These are phyloP conservation scores for Tolmerus cingulatus DNA, from an alignment of 2,888 invertebrate species.

Conservation along the genomic window DNA sequence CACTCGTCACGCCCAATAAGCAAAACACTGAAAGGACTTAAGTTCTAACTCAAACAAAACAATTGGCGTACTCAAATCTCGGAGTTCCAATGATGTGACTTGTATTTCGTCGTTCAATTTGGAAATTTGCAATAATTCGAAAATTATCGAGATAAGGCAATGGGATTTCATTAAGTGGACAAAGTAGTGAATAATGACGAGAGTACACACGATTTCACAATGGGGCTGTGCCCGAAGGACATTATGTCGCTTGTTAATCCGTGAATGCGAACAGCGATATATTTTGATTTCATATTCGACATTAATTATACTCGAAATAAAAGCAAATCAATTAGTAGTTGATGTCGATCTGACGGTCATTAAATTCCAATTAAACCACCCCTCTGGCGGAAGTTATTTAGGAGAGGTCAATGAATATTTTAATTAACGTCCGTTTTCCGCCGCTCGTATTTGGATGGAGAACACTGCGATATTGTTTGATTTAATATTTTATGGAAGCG, in stretches of 20 bases:
- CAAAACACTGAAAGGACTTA: not conserved
- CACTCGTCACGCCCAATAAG: not conserved
- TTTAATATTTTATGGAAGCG: not conserved
- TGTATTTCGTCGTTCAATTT: not conserved
- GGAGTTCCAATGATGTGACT: not conserved
- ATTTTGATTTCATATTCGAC: not conserved
- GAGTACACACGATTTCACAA: not conserved
- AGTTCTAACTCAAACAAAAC: not conserved
- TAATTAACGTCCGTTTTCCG: not conserved
- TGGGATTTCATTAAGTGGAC: not conserved
- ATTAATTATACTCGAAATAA: not conserved
- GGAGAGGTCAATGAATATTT: not conserved
- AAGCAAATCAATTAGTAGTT: not conserved
- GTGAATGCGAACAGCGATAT: not conserved
- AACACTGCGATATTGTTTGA: not conserved
- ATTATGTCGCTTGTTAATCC: not conserved
- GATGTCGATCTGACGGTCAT: not conserved
- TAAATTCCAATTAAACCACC: not conserved
- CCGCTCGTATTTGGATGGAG: not conserved
- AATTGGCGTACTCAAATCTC: not conserved
- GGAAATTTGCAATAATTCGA: not conserved
- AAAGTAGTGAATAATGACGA: not conserved
- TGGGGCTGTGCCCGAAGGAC: not conserved
- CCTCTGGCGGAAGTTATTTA: not conserved
- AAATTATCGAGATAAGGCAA: not conserved